phyloP scores from a whole-genome alignment of 2,888 invertebrate species.

The Diogma glabrata region DNA sequence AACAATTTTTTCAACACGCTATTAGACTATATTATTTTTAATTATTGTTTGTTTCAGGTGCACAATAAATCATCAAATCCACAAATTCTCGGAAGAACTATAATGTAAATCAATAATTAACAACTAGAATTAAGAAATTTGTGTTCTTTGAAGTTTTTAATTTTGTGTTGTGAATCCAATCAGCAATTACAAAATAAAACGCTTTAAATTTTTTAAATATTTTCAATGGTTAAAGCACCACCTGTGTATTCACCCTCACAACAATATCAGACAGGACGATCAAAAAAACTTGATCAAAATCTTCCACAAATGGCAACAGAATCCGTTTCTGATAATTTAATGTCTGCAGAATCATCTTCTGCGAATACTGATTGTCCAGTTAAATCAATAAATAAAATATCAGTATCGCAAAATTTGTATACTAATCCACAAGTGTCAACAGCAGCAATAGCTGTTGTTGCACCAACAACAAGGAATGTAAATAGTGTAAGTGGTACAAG shows the following conservation, averaged over 20 bases:
- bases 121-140: too few species aligned
- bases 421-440: neutral
- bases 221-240: conserved; percentile 18
- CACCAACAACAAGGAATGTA: conserved; percentile 8
- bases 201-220: too few species aligned
- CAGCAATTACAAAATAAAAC: too few species aligned
- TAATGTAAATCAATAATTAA: too few species aligned
- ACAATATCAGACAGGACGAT: conserved; percentile 7
- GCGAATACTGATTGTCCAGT: neutral
- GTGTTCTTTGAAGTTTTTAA: too few species aligned
- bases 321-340: neutral
- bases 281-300: conserved; percentile 1
- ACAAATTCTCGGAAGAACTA: too few species aligned
- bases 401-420: neutral
- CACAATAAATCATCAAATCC: too few species aligned
- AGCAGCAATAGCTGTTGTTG: conserved; percentile 11
- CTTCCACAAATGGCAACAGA: neutral
- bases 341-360: neutral
- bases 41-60: too few species aligned
- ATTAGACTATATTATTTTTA: too few species aligned
- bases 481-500: neutral
- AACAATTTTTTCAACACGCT: too few species aligned
- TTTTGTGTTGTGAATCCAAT: too few species aligned
- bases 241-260: conserved; percentile 14
- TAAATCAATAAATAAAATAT: neutral